Evolutionary conservation across 2,113 vertebrate species (phyloP).

Genomic region (Panthera uncia): DNA sequence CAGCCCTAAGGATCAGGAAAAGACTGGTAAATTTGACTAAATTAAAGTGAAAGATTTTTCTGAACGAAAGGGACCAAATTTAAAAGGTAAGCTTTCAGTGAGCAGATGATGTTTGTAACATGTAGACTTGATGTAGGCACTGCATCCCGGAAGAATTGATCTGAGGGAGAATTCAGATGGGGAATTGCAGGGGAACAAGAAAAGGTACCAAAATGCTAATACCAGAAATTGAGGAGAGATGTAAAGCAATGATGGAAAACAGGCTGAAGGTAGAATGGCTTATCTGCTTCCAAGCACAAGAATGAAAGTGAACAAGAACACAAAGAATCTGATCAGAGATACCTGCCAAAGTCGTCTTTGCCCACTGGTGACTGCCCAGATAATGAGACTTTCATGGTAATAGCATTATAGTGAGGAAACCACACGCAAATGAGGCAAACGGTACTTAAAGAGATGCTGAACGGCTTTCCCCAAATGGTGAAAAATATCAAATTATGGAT

Average conservation of each 20-base stretch:
- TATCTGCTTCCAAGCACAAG: not conserved
- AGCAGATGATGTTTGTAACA: not conserved
- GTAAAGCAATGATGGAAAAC: not conserved
- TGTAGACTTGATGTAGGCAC: not conserved
- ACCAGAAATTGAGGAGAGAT: not conserved
- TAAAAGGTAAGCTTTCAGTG: not conserved
- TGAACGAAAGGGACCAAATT: not conserved
- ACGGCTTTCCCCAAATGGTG: not conserved
- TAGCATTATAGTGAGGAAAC: not conserved
- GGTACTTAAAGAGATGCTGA: not conserved
- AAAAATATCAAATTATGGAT: not conserved
- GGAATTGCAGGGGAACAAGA: not conserved
- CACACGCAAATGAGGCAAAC: not conserved
- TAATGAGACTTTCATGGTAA: not conserved
- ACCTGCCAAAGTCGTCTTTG: not conserved
- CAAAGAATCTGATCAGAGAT: not conserved
- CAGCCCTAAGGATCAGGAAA: not conserved
- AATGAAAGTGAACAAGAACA: not conserved
- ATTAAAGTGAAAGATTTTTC: not conserved
- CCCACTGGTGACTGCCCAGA: not conserved
- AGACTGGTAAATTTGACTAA: not conserved
- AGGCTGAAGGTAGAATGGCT: not conserved
- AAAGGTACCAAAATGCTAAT: not conserved
- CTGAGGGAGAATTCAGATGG: not conserved
- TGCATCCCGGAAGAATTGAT: not conserved